These are phyloP conservation scores for silkworm (Bombyx mori) DNA, from an alignment of 1,140 invertebrate genomes.

Conservation along the genomic window DNA sequence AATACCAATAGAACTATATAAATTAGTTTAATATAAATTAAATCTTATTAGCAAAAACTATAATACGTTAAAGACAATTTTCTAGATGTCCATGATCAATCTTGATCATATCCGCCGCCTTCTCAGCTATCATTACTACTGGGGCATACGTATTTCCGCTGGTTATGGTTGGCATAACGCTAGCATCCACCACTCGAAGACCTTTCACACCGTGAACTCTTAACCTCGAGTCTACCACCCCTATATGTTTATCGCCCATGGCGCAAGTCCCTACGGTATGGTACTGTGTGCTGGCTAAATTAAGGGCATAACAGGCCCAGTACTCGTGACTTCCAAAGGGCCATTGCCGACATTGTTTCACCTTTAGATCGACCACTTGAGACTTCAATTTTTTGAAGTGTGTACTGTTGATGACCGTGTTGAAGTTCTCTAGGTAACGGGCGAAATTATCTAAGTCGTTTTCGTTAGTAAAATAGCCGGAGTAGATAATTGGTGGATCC, in stretches of 20 bases:
- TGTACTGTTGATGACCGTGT: constrained; percentile 65
- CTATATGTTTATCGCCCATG: constrained; percentile 71
- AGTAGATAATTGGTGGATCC: constrained; percentile 88
- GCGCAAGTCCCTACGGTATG: constrained; percentile 68
- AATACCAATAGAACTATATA: neutral
- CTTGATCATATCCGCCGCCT: constrained; percentile 76
- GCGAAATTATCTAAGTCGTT: constrained; percentile 81
- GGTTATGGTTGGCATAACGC: constrained; percentile 31
- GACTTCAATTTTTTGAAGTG: constrained; percentile 70
- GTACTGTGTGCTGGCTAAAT: constrained; percentile 32
- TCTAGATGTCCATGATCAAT: constrained; percentile 4
- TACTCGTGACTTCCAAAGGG: constrained; percentile 75
- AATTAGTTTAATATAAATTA: neutral
- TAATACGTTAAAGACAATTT: neutral
- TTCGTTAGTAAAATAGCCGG: constrained; percentile 86
- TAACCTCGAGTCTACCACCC: constrained; percentile 71
- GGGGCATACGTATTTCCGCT: constrained; percentile 39
- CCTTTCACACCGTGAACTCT: constrained; percentile 64
- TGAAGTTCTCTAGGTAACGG: constrained; percentile 79
- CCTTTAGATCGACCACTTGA: constrained; percentile 41
- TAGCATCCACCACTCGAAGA: constrained; percentile 31
- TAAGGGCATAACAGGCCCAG: constrained; percentile 70
- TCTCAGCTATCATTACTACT: constrained; percentile 76
- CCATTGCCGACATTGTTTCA: constrained; percentile 67
- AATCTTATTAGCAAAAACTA: neutral